These are phyloP conservation scores for Clitarchus hookeri DNA, from an alignment of 2,888 invertebrate genomes.

Conservation along the genomic window DNA sequence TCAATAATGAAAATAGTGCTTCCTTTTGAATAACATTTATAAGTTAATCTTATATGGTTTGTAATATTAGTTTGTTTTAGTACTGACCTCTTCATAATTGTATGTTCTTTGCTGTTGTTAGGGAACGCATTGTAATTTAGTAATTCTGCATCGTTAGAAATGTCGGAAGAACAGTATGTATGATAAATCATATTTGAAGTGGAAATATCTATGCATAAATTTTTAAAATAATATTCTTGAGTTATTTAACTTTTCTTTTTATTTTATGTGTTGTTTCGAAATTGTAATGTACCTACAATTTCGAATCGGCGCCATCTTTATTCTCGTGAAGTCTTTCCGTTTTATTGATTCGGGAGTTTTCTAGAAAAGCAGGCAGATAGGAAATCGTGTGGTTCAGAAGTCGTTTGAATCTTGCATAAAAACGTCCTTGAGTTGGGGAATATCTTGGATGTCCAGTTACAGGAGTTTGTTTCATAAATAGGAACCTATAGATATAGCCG, in stretches of 20 bases:
- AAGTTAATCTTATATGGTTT: too few species aligned
- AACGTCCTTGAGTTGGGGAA: neutral
- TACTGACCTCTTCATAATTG: too few species aligned
- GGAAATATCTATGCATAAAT: neutral
- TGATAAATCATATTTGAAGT: neutral
- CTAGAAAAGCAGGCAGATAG: slow-evolving; percentile 44
- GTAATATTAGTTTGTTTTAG: too few species aligned
- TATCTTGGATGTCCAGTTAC: neutral
- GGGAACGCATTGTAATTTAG: neutral
- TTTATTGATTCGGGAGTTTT: slow-evolving; percentile 56
- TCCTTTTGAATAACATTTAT: too few species aligned
- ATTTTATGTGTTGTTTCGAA: neutral
- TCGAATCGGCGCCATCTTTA: slow-evolving; percentile 39
- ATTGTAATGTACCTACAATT: slow-evolving; percentile 27
- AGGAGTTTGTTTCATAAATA: neutral
- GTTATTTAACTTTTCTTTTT: neutral
- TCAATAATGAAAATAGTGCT: too few species aligned
- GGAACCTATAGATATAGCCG: neutral
- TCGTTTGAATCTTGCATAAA: too few species aligned
- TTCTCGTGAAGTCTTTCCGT: slow-evolving; percentile 32
- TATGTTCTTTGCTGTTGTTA: neutral
- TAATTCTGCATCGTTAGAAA: neutral
- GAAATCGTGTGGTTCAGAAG: neutral
- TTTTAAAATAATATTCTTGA: neutral
- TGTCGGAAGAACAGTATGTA: neutral